phyloP scores from a whole-genome alignment of 2,797 vertebrate species.

The Carduelis carduelis region DNA sequence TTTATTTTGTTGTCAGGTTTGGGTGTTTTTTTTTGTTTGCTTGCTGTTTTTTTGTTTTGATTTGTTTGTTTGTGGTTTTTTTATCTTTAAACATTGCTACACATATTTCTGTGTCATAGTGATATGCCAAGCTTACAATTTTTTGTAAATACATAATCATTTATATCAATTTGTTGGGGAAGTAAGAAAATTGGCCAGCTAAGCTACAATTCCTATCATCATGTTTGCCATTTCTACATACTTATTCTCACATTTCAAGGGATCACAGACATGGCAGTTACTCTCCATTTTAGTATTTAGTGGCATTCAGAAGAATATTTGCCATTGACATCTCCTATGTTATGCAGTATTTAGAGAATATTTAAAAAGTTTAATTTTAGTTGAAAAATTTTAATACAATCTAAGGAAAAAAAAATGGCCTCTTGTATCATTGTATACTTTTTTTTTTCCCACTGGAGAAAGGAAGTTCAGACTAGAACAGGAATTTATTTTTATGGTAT shows the following conservation, averaged over 20 bases:
- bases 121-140: not conserved
- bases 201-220: rapidly evolving
- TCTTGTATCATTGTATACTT: not conserved
- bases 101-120: not conserved
- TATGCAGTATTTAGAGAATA: not conserved
- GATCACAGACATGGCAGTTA: not conserved
- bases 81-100: not conserved
- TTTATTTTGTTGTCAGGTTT: not conserved
- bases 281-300: not conserved
- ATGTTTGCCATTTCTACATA: not conserved
- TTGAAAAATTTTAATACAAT: not conserved
- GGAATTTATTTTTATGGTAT: not conserved
- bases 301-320: not conserved
- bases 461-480: not conserved
- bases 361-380: not conserved
- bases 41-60: not conserved
- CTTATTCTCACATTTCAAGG: not conserved
- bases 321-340: not conserved
- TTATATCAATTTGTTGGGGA: not conserved
- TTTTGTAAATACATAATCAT: not conserved
- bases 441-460: not conserved
- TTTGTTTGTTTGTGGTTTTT: not conserved
- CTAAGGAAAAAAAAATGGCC: not conserved
- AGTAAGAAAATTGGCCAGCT: not conserved
- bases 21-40: not conserved